Conservation (phyloP, 2,888 invertebrate genomes). For the Calameuta idolon region DNA sequence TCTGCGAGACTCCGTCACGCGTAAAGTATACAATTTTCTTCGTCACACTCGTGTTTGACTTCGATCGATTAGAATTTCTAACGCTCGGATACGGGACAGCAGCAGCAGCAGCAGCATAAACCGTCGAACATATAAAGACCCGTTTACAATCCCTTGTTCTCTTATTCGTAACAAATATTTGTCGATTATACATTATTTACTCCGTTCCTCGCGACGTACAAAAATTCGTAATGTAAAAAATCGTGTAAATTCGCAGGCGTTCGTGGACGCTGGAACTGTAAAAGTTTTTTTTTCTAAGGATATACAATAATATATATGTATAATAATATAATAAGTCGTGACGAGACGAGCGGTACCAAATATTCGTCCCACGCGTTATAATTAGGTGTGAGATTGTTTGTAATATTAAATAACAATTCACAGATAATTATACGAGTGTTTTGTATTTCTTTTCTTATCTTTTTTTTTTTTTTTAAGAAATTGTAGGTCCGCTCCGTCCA, state of each 20-base stretch:
- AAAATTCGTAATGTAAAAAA: conserved; percentile 55
- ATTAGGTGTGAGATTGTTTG: neutral
- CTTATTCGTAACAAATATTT: conserved; percentile 18
- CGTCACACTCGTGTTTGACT: neutral
- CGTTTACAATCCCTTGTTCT: conserved; percentile 3
- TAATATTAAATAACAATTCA: neutral
- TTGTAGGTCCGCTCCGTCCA: neutral
- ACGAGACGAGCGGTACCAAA: neutral
- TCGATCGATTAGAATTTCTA: neutral
- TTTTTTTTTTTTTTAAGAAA: neutral
- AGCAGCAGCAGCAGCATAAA: neutral
- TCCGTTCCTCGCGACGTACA: conserved; percentile 42
- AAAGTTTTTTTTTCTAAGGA: conserved; percentile 17
- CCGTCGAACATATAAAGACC: neutral
- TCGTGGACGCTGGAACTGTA: conserved; percentile 32
- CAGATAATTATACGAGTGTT: neutral
- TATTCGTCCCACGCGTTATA: neutral
- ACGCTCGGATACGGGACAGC: neutral
- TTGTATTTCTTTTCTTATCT: neutral
- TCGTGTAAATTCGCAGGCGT: conserved; percentile 49
- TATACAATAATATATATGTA: conserved; percentile 15
- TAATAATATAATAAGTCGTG: neutral
- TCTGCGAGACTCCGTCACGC: conserved; percentile 19
- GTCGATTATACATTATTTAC: conserved; percentile 34
- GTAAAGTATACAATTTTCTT: conserved; percentile 16